These are phyloP conservation scores for Gonioctena quinquepunctata DNA, from an alignment of 1,140 invertebrate genomes.

Conservation along the genomic window DNA sequence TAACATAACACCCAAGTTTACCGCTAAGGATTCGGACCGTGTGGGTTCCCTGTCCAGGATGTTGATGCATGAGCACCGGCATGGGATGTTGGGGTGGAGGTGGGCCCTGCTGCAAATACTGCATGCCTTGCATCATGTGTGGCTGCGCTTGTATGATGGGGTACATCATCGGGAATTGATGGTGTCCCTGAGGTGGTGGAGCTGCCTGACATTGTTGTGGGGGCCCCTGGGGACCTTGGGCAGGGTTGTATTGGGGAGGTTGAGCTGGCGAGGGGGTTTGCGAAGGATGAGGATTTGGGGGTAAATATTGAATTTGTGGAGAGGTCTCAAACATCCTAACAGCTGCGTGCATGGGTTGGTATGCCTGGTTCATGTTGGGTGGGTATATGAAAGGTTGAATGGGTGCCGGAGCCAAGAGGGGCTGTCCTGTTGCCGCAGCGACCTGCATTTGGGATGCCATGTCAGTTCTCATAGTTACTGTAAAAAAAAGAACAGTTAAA, in stretches of 20 bases:
- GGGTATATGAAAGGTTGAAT: slow-evolving; percentile 64
- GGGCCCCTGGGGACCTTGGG: slow-evolving; percentile 60
- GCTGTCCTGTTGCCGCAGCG: slow-evolving; percentile 79
- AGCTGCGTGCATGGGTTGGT: slow-evolving; percentile 31
- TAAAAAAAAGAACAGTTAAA: too few relatives aligned
- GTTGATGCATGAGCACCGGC: slow-evolving; percentile 32
- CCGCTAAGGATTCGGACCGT: slow-evolving; percentile 36
- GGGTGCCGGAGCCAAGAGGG: slow-evolving; percentile 76
- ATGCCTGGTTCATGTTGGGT: slow-evolving; percentile 49
- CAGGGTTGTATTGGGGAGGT: slow-evolving; percentile 62
- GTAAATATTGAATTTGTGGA: slow-evolving; percentile 65
- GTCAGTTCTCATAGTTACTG: slow-evolving; percentile 66
- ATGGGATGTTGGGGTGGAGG: slow-evolving; percentile 57
- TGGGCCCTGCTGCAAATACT: slow-evolving; percentile 59
- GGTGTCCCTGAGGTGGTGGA: slow-evolving; percentile 58
- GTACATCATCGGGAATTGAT: slow-evolving; percentile 65
- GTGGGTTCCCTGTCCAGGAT: slow-evolving; percentile 34
- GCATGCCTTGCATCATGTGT: slow-evolving; percentile 60
- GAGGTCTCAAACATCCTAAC: slow-evolving; percentile 28
- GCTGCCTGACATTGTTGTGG: slow-evolving; percentile 55
- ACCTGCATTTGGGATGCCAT: slow-evolving; percentile 72
- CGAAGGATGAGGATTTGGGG: slow-evolving; percentile 65
- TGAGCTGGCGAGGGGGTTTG: slow-evolving; percentile 68
- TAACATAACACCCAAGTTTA: slow-evolving; percentile 13
- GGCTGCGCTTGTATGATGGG: slow-evolving; percentile 62